Conservation (phyloP, 2,113 vertebrate species). For the Peromyscus maniculatus region DNA sequence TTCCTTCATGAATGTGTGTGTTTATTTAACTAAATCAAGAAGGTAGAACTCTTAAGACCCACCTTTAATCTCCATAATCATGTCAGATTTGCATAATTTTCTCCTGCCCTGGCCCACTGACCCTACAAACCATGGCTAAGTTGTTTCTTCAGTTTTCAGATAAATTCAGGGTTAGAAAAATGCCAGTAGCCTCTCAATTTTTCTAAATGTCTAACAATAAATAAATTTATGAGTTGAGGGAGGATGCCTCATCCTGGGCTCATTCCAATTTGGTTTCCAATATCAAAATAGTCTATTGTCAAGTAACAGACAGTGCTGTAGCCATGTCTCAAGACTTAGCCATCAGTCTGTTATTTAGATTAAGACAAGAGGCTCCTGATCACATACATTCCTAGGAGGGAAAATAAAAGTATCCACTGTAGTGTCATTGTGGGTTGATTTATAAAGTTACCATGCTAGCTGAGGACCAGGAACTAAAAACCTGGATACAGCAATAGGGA, state of each 20-base stretch:
- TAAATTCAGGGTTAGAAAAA: background rate
- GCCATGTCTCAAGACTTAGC: background rate
- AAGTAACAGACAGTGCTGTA: background rate
- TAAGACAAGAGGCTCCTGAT: background rate
- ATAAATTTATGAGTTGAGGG: background rate
- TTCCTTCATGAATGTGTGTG: background rate
- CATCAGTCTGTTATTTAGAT: background rate
- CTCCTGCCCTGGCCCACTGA: background rate
- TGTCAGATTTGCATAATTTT: background rate
- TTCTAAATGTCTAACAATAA: background rate
- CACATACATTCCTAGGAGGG: background rate
- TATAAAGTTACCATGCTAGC: background rate
- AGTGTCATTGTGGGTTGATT: background rate
- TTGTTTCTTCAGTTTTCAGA: slow-evolving; percentile 19
- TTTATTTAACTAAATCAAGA: background rate
- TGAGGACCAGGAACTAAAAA: background rate
- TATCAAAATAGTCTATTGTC: background rate
- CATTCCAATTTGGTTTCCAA: background rate
- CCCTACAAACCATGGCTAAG: background rate
- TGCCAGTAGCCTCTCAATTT: background rate
- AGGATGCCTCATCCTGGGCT: background rate
- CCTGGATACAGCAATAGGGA: background rate
- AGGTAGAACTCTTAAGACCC: background rate
- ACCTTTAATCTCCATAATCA: background rate
- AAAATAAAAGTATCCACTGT: background rate